phyloP scores from a whole-genome alignment of 37 sponge, comb jelly and placozoan species.

The Chondrilla cf. caribensis region DNA sequence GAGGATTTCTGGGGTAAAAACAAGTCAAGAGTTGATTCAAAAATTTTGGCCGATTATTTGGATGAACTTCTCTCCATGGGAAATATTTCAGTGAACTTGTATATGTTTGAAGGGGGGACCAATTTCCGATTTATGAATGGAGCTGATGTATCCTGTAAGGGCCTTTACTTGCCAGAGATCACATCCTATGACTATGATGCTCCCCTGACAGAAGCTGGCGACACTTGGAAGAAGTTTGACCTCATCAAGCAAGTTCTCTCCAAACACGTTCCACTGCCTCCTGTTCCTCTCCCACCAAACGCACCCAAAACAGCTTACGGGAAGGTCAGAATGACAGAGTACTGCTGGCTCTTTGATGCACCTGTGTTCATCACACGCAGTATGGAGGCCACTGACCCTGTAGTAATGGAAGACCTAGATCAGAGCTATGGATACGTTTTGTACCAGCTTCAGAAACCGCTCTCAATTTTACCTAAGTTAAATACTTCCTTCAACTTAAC shows the following conservation, averaged over 20 bases:
- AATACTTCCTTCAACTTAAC: constrained; percentile 19
- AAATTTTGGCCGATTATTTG: constrained; percentile 47
- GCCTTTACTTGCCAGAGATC: constrained; percentile 48
- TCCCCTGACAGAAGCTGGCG: constrained; percentile 90
- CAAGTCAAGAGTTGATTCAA: constrained; percentile 41
- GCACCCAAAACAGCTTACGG: constrained; percentile 70
- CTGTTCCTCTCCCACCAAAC: constrained; percentile 29
- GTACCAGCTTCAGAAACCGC: constrained; percentile 29
- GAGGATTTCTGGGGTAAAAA: constrained; percentile 86
- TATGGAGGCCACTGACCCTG: constrained; percentile 25
- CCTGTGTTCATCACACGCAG: constrained; percentile 10
- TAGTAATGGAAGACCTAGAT: constrained; percentile 70
- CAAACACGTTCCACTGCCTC: constrained; percentile 41
- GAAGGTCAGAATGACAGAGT: constrained; percentile 41
- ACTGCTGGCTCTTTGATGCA: constrained; percentile 41
- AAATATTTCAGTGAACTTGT: constrained; percentile 83
- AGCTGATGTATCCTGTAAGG: constrained; percentile 21
- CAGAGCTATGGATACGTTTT: constrained; percentile 84
- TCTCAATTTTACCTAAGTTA: neutral
- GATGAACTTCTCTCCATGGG: constrained; percentile 57
- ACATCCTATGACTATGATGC: constrained; percentile 98
- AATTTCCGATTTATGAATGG: constrained; percentile 95
- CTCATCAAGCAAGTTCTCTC: constrained; percentile 65
- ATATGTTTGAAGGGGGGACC: constrained; percentile 97
- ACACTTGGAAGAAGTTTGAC: constrained; percentile 78